Base-by-base conservation (phyloP, 2,797 vertebrate genomes). In the Alcedo atthis region DNA sequence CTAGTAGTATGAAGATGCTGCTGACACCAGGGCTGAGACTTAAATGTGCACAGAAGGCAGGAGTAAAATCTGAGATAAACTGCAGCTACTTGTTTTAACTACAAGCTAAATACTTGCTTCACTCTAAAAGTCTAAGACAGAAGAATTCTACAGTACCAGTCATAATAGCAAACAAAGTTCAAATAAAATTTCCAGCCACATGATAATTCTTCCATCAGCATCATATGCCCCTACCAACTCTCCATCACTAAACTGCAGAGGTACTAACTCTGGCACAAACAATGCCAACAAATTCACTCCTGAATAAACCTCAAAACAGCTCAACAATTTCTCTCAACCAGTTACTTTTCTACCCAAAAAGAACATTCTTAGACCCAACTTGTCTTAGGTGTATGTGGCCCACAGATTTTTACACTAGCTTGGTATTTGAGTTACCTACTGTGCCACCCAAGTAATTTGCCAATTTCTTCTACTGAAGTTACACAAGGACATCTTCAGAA, bases 361-460 rank as follows among this genome's bases (percentile, higher is more conserved):
- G 5, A 28, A 59, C 43, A 30, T 32, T 42, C 15, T 32, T 35
- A 74, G 24, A 12, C 42, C 22, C 2, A 58, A 4, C 2, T 22
- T 33, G 10, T 15, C 35, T 45, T 18, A 14, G 10, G 22, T 18
- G 6, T 1, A 5, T 1, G 1, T 7, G 12, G 5, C 33, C 30
- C 16, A 37, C 9, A 57, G 3, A 30, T 12, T 51, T 81, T 24
- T 62, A 48, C n/a, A 42, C 33, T 1, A 75, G 30, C 48, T 69
- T 48, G 25, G 49, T 21, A 24, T 33, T 48, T 16, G 10, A 22
- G 10, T 57, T 59, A 33, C 21, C n/a, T 46, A 8, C 33, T 57
- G 19, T 25, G 49, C 28, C 76, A 71, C 22, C 30, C 54, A 68
- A 71, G 59, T 6, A 33, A 37, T 45, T 32, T 24, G 24, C 26